Base-by-base conservation (phyloP, 1,140 invertebrate species). In the Drosophila auraria region DNA sequence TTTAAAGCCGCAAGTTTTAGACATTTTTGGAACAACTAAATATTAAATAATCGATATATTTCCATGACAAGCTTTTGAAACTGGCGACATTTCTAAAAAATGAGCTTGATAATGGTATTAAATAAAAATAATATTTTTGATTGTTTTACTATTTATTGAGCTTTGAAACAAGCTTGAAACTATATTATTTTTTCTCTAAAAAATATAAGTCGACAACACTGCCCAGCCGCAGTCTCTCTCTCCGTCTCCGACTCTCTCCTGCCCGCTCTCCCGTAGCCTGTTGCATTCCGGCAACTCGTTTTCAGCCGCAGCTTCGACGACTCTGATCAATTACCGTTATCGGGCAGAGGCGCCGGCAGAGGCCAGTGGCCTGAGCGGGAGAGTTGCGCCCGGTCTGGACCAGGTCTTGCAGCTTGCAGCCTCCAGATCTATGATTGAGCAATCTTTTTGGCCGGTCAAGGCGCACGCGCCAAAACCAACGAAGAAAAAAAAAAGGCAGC, bases 271-370 rank as follows among this genome's bases (percentile, higher is more conserved):
- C 20, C 20, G 33, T 9, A 49, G 40, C 65, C 71, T 77, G 83
- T 66, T 71, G 82, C 82, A 87, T 89, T 87, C 84, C 81, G 84
- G 62, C 64, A 83, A 89, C 84, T 74, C 72, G 83, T 89, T 87
- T 87, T 78, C 59, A 82, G 70, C 53, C 65, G 59, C 63, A 57
- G 54, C 69, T 61, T 69, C 49, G 77, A 33, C 79, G 77, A 33
- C 79, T 62, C 71, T 51, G 71, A 73, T 74, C 75, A 68, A 76
- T 87, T 86, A 86, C 83, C 83, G 83, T 87, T 87, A 87, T 80
- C 80, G 75, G 68, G 53, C 77, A 82, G 79, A 60, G 65, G 64
- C 36, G 56, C 61, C 59, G 53, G 30, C 38, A 57, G 62, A 58
- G 71, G 73, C 79, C 57, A 76, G 47, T 78, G 74, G 74, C 51